Evolutionary conservation across 2,888 invertebrate genomes (phyloP).

Genomic region (Ornithoptera alexandrae): DNA sequence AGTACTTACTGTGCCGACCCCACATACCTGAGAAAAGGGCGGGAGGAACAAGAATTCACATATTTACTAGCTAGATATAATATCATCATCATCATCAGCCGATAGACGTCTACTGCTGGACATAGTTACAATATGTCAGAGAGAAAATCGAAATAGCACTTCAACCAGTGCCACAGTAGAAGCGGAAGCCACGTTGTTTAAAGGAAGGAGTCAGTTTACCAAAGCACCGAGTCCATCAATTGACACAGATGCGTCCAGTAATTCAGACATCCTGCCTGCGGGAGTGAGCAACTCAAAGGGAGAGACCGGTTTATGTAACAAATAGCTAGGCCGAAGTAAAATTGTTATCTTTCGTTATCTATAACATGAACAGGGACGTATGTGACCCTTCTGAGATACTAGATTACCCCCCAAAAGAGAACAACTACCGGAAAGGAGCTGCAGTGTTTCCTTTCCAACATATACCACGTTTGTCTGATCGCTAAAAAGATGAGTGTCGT

Average conservation of each 20-base stretch:
- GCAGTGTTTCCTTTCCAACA: too few relatives aligned
- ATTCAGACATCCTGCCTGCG: constrained; percentile 44
- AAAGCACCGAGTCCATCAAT: constrained; percentile 33
- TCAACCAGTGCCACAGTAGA: neutral
- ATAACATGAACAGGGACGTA: neutral
- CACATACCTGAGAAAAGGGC: too few relatives aligned
- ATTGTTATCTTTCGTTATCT: neutral
- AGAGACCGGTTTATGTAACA: constrained; percentile 16
- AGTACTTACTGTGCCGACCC: too few relatives aligned
- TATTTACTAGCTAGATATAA: too few relatives aligned
- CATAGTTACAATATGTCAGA: neutral
- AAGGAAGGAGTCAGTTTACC: constrained; percentile 28
- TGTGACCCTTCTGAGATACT: too few relatives aligned
- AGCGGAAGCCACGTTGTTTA: constrained; percentile 18
- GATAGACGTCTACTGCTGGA: too few relatives aligned
- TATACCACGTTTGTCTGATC: too few relatives aligned
- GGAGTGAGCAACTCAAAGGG: constrained; percentile 34
- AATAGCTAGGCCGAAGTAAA: constrained; percentile 1
- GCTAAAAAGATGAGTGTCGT: too few relatives aligned
- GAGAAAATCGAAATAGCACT: neutral
- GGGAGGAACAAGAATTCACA: too few relatives aligned
- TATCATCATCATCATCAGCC: too few relatives aligned
- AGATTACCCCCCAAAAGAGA: too few relatives aligned
- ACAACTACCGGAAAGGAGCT: too few relatives aligned
- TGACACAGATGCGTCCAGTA: constrained; percentile 37